Base-by-base conservation (phyloP, 2,888 invertebrate genomes). In the Ypsolopha scabrella region DNA sequence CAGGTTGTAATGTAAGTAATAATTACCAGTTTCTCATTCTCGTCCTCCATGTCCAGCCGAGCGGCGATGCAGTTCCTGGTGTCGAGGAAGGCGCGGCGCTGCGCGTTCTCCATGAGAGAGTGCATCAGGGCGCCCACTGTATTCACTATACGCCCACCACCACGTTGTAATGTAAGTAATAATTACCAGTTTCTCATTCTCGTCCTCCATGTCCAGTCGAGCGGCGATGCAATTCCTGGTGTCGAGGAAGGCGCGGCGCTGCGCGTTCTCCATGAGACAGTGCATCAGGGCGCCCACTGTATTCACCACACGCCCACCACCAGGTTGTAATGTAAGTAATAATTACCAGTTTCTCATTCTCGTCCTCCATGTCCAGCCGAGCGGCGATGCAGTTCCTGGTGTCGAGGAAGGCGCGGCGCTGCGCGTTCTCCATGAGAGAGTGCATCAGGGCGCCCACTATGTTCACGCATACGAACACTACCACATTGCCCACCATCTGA, bases 201-300 rank as follows among this genome's bases (percentile, higher is more conserved):
- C 96, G 72, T 96, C 95, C 77, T 96, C 96, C 90, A 96, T 96
- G 70, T 96, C 96, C 49, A 97, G 88, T 44, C 96, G 87, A n/a
- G 96, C 94, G 4, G 95, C 95, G 60, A 97, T 96, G 73, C 96
- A 96, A 79, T 96, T 95, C 59, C 96, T 88, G 9, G 96, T 96
- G 80, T 96, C 96, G 58, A 96, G 88, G 77, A 97, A 97, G 10
- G 96, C 95, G 60, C 94, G 93, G 50, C 96, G 87, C 80, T 95
- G 95, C 6, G 24, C 24, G 24, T 24, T n/a, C n/a, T n/a, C n/a
- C n/a, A n/a, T n/a, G n/a, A n/a, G n/a, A n/a, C n/a, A n/a, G n/a
- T n/a, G n/a, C n/a, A n/a, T n/a, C n/a, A n/a, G n/a, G n/a, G n/a
- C n/a, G n/a, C n/a, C n/a, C n/a, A n/a, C n/a, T n/a, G 4, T 24